A percentile compares a stretch with the other conserved stretches of the same genome.
phyloP scores from a whole-genome alignment of 2,888 invertebrate genomes.

The Rutpela maculata region DNA sequence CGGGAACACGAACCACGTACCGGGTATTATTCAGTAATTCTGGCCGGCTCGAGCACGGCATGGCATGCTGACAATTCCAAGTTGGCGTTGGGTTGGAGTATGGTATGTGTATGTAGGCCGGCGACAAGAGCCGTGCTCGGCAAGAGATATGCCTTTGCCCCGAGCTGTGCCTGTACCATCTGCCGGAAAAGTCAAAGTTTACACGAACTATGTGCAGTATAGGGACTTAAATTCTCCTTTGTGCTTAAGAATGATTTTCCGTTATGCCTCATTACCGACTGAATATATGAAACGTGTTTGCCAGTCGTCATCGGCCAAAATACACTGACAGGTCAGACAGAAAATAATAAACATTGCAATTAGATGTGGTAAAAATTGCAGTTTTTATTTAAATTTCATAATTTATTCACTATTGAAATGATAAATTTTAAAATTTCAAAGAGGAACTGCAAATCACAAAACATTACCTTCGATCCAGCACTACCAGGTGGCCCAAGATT shows the following conservation, averaged over 20 bases:
- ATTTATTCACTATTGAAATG: too few relatives aligned
- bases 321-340: background rate
- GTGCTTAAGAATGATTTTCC: slow-evolving; percentile 46
- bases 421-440: too few relatives aligned
- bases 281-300: background rate
- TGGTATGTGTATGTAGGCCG: slow-evolving; percentile 47
- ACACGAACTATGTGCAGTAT: slow-evolving; percentile 50
- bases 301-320: background rate
- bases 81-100: slow-evolving; percentile 39
- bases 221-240: slow-evolving; percentile 44
- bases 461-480: too few relatives aligned
- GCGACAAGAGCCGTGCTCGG: slow-evolving; percentile 32
- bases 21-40: slow-evolving; percentile 38
- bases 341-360: background rate
- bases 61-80: slow-evolving; percentile 39
- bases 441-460: too few relatives aligned
- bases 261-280: slow-evolving; percentile 17
- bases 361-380: too few relatives aligned
- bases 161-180: slow-evolving; percentile 46
- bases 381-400: too few relatives aligned
- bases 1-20: slow-evolving; percentile 29
- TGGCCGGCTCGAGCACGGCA: slow-evolving; percentile 36
- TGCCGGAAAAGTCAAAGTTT: slow-evolving; percentile 52
- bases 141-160: slow-evolving; percentile 38
- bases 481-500: too few relatives aligned